Conservation (phyloP, 2,888 invertebrate species). For the Yponomeuta sedellus region DNA sequence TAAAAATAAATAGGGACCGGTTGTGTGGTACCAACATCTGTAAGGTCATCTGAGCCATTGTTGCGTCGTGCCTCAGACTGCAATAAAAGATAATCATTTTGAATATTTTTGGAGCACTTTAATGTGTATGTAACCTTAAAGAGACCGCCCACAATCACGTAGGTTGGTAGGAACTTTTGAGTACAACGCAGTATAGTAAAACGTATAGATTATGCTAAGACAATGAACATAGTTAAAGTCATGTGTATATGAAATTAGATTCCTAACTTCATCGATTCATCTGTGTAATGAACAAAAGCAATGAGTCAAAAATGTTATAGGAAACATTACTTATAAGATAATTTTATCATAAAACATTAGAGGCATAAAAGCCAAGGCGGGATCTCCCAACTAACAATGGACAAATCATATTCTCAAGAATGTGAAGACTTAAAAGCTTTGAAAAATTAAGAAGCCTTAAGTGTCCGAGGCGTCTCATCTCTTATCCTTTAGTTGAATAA, state of each 20-base stretch:
- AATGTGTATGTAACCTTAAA: constrained; percentile 28
- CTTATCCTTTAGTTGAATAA: constrained; percentile 35
- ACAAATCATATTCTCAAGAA: neutral
- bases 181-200: neutral
- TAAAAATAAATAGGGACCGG: constrained; percentile 21
- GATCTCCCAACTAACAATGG: neutral
- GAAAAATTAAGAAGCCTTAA: neutral
- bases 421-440: constrained; percentile 13
- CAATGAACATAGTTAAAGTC: neutral
- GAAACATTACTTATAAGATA: neutral
- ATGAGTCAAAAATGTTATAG: neutral
- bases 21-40: constrained; percentile 27
- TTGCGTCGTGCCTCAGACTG: constrained; percentile 59
- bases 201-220: neutral
- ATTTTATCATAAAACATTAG: neutral
- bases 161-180: constrained; percentile 14
- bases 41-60: constrained; percentile 66
- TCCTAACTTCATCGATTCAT: neutral
- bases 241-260: neutral
- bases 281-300: neutral
- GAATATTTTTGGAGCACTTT: constrained; percentile 65
- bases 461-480: constrained; percentile 4
- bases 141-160: constrained; percentile 44
- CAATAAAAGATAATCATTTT: constrained; percentile 64
- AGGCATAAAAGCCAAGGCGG: neutral